Conservation (phyloP, 2,113 vertebrate genomes). For the Meriones unguiculatus region DNA sequence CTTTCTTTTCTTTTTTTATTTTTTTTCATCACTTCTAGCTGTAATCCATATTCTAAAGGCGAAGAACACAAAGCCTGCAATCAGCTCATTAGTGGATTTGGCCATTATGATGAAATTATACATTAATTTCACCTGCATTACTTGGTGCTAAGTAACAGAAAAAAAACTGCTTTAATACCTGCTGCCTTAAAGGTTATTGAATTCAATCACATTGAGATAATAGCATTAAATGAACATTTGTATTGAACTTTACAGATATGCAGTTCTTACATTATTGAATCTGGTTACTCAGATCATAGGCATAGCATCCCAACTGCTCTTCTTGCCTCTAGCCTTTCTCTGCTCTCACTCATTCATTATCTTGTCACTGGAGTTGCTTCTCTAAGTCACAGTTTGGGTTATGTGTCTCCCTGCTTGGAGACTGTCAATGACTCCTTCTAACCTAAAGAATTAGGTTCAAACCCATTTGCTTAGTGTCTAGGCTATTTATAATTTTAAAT, state of each 20-base stretch:
- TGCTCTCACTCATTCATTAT: neutral
- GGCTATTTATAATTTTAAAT: conserved; percentile 16
- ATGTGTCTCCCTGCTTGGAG: neutral
- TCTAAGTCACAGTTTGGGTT: neutral
- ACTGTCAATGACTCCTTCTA: neutral
- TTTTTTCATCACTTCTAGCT: neutral
- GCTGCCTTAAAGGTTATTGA: conserved; percentile 73
- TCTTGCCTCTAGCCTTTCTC: neutral
- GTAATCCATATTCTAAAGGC: conserved; percentile 56
- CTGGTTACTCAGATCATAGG: conserved; percentile 48
- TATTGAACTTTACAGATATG: conserved; percentile 70
- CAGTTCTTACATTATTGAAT: conserved; percentile 69
- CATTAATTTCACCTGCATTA: conserved; percentile 76
- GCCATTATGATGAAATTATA: conserved; percentile 73
- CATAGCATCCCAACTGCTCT: neutral
- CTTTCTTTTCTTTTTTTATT: no score
- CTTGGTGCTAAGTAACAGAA: conserved; percentile 65
- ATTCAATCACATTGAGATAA: conserved; percentile 74
- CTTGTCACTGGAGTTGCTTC: conserved; percentile 13
- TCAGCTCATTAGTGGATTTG: conserved; percentile 72
- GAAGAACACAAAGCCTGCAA: conserved; percentile 42
- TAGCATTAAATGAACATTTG: conserved; percentile 79
- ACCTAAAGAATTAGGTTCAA: conserved; percentile 11
- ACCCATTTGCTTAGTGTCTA: neutral
- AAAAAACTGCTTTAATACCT: conserved; percentile 41